These are phyloP conservation scores for Xenopus borealis DNA, from an alignment of 2,113 vertebrate species.

Conservation along the genomic window DNA sequence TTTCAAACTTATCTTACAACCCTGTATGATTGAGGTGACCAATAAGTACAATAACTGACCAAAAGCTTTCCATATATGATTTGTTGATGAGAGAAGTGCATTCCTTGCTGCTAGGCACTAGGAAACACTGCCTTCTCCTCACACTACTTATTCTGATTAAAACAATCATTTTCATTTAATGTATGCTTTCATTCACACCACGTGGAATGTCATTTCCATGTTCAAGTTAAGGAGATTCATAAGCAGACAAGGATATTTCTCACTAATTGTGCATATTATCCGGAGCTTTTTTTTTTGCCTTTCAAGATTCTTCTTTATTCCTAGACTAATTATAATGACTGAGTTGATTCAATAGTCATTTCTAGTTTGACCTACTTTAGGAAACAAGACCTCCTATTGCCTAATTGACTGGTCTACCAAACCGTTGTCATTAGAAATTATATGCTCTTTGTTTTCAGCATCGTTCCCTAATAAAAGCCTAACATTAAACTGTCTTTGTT, in stretches of 20 bases:
- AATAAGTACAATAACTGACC: too few relatives aligned
- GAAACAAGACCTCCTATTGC: not conserved
- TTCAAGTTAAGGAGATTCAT: too few relatives aligned
- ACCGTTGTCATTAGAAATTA: slow-evolving; percentile 19
- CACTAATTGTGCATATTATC: not conserved
- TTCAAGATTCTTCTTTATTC: not conserved
- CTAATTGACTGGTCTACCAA: slow-evolving; percentile 28
- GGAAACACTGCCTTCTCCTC: too few relatives aligned
- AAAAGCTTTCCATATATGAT: too few relatives aligned
- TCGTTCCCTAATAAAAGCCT: not conserved
- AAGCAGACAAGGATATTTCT: not conserved
- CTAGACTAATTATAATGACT: slow-evolving; percentile 9
- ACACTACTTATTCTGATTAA: not conserved
- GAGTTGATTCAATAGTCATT: slow-evolving; percentile 6
- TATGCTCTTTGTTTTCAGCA: slow-evolving; percentile 15
- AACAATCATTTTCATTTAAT: not conserved
- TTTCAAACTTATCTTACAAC: too few relatives aligned
- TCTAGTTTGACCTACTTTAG: slow-evolving; percentile 9
- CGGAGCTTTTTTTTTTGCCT: too few relatives aligned
- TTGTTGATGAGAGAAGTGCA: too few relatives aligned
- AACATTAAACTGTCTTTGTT: slow-evolving; percentile 29
- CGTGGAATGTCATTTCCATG: not conserved
- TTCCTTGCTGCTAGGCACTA: too few relatives aligned
- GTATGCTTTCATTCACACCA: slow-evolving; percentile 3
- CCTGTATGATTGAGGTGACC: too few relatives aligned